Percentiles rank a stretch among this genome's conserved stretches.
Evolutionary conservation across 2,113 vertebrate genomes (phyloP).

Genomic region (Conger conger): DNA sequence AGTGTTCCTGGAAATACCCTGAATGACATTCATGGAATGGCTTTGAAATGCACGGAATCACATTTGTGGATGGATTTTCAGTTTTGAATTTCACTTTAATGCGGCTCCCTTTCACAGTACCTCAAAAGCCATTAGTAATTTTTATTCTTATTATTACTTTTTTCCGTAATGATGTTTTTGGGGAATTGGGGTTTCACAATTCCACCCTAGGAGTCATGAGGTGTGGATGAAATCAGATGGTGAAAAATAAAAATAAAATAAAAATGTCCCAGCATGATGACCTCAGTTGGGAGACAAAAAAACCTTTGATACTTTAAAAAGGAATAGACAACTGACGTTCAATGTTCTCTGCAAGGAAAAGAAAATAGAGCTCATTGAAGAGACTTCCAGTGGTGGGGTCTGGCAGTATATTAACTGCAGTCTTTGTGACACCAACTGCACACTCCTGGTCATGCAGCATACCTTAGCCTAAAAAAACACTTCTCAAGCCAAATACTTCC

Average conservation of each 20-base stretch:
- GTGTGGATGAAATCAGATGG: neutral
- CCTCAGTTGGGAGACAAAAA: neutral
- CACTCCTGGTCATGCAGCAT: neutral
- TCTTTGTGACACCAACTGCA: neutral
- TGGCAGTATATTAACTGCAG: constrained; percentile 11
- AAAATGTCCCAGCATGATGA: neutral
- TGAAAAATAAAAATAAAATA: neutral
- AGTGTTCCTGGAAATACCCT: neutral
- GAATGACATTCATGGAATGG: neutral
- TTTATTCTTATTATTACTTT: neutral
- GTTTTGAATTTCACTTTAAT: neutral
- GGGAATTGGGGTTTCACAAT: neutral
- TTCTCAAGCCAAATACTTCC: neutral
- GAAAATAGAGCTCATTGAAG: neutral
- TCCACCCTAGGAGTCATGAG: neutral
- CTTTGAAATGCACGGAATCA: neutral
- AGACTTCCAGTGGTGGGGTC: neutral
- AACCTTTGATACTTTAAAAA: constrained; percentile 16
- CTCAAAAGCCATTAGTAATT: neutral
- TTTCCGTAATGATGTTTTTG: neutral
- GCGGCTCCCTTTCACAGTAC: neutral
- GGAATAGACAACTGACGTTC: neutral
- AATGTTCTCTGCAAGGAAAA: neutral
- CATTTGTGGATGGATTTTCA: neutral
- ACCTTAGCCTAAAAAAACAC: neutral